Evolutionary conservation across 1,140 invertebrate genomes (phyloP).

Genomic region (Phocides pigmalion): DNA sequence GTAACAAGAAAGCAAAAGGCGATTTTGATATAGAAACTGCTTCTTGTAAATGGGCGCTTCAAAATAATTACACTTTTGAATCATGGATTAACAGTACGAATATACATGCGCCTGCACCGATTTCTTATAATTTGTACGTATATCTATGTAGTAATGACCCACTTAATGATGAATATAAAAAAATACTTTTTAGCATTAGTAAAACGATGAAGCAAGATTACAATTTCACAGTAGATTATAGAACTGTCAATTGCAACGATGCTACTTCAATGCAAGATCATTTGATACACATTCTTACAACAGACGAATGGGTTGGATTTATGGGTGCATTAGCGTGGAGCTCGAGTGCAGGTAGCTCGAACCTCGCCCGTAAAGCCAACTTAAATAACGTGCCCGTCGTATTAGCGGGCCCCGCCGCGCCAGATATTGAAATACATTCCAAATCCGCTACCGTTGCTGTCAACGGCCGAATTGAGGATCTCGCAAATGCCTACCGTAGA

Average conservation of each 20-base stretch:
- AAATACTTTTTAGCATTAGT: background rate
- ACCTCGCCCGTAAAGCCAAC: background rate
- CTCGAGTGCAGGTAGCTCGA: background rate
- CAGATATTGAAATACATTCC: background rate
- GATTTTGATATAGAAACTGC: conserved; percentile 3
- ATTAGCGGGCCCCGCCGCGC: conserved; percentile 6
- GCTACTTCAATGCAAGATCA: background rate
- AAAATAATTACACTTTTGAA: conserved; percentile 8
- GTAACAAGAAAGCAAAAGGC: background rate
- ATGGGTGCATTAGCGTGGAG: conserved; percentile 18
- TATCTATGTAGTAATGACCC: background rate
- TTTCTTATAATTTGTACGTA: background rate
- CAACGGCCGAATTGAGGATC: background rate
- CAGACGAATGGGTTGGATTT: background rate
- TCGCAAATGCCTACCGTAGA: conserved; percentile 10
- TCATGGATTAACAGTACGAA: background rate
- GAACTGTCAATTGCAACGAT: background rate
- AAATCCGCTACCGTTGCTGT: background rate
- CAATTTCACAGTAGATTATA: background rate
- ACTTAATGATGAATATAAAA: background rate
- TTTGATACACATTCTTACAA: background rate
- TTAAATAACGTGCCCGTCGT: conserved; percentile 10
- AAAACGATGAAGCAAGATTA: background rate
- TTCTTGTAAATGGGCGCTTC: conserved; percentile 19
- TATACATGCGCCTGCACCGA: background rate